These are phyloP conservation scores for Drosophila repleta DNA, from an alignment of 1,140 invertebrate species.

Conservation along the genomic window DNA sequence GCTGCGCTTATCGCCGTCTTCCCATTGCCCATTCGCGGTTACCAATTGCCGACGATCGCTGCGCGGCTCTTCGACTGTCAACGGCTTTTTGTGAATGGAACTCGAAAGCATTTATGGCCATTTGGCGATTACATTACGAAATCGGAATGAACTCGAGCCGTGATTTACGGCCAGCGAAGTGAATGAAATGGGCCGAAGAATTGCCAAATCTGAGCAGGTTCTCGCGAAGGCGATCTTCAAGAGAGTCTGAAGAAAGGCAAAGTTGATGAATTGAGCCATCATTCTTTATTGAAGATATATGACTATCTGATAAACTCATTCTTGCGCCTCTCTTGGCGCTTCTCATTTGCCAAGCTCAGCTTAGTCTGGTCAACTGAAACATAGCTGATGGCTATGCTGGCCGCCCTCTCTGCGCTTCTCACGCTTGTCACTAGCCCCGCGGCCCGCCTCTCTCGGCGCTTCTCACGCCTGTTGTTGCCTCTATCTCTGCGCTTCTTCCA, in stretches of 20 bases:
- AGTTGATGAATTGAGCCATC: no score
- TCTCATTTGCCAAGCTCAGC: constrained; percentile 5
- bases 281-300: no score
- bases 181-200: constrained; percentile 13
- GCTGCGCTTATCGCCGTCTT: constrained; percentile 56
- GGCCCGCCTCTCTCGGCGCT: no score
- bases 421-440: no score
- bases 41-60: constrained; percentile 17
- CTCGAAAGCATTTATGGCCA: constrained; percentile 28
- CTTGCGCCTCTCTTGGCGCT: constrained; percentile 10
- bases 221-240: no score
- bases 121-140: constrained; percentile 32
- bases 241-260: no score
- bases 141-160: constrained; percentile 16
- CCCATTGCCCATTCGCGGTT: constrained; percentile 6
- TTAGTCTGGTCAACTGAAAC: no score
- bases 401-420: no score
- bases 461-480: no score
- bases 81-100: constrained; percentile 60
- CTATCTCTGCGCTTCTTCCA: constrained; percentile 14
- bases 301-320: no score
- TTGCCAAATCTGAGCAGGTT: no score
- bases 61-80: constrained; percentile 17
- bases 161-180: constrained; percentile 14
- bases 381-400: no score